These are phyloP conservation scores for Natrix natrix DNA, from an alignment of 2,797 vertebrate genomes.

Conservation along the genomic window DNA sequence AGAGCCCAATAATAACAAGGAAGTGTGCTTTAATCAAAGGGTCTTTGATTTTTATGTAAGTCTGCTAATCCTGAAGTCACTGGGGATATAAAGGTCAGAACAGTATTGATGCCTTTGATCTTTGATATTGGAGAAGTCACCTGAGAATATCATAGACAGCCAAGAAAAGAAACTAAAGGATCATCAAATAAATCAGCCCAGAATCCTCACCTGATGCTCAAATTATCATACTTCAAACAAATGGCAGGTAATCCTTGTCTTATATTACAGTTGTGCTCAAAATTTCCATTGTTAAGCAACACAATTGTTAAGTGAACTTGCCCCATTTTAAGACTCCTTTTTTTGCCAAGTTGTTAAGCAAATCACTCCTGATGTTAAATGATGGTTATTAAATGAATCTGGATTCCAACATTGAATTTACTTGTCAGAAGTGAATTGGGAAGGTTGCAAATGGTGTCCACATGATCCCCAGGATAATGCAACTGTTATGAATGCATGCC, in stretches of 20 bases:
- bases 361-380: not conserved
- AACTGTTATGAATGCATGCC: not conserved
- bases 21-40: not conserved
- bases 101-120: not conserved
- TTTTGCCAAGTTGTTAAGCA: not conserved
- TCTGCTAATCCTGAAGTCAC: not conserved
- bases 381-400: not conserved
- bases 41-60: not conserved
- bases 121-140: not conserved
- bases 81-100: not conserved
- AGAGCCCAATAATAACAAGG: not conserved
- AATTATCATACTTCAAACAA: not conserved
- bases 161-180: not conserved
- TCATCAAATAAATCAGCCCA: not conserved
- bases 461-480: not conserved
- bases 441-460: not conserved
- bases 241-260: not conserved
- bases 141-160: not conserved
- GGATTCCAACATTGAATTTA: not conserved
- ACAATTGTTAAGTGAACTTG: not conserved
- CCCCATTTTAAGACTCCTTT: not conserved
- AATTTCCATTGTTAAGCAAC: not conserved
- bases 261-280: not conserved
- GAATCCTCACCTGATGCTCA: not conserved
- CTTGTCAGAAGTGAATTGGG: not conserved